These are phyloP conservation scores for Danionella cerebrum DNA, from an alignment of 2,113 vertebrate species.

Conservation along the genomic window DNA sequence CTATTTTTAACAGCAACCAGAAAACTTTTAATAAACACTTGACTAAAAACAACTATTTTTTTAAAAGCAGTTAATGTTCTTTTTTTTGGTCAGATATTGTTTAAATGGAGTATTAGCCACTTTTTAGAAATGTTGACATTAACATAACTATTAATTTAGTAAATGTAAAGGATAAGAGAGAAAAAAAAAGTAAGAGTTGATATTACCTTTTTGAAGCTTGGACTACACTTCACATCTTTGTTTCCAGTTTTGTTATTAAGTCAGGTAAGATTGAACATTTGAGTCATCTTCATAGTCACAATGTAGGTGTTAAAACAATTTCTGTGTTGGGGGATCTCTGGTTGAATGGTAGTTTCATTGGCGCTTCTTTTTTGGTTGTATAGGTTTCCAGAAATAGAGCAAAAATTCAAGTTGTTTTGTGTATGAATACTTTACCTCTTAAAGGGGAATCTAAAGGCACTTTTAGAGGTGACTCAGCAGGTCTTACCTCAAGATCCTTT, in stretches of 20 bases:
- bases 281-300: slow-evolving; percentile 69
- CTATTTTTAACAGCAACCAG: neutral
- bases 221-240: slow-evolving; percentile 98
- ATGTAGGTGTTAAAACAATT: slow-evolving; percentile 66
- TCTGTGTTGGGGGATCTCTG: slow-evolving; percentile 42
- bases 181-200: slow-evolving; percentile 83
- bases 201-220: slow-evolving; percentile 97
- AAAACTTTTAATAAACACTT: too few relatives aligned
- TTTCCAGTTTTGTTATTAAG: slow-evolving; percentile 90
- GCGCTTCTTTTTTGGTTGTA: slow-evolving; percentile 8
- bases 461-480: slow-evolving; percentile 52
- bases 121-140: slow-evolving; percentile 13
- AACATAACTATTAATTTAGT: too few relatives aligned
- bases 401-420: slow-evolving; percentile 18
- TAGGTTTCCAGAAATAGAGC: slow-evolving; percentile 14
- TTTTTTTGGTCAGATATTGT: neutral
- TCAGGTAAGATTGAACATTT: slow-evolving; percentile 93
- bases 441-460: slow-evolving; percentile 53
- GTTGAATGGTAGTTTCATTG: slow-evolving; percentile 46
- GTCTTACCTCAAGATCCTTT: slow-evolving; percentile 51
- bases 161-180: too few relatives aligned
- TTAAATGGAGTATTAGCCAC: neutral
- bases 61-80: too few relatives aligned
- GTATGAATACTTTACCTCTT: slow-evolving; percentile 59
- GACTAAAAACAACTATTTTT: too few relatives aligned